These are phyloP conservation scores for Ciconia boyciana DNA, from an alignment of 2,113 vertebrate genomes.

Conservation along the genomic window DNA sequence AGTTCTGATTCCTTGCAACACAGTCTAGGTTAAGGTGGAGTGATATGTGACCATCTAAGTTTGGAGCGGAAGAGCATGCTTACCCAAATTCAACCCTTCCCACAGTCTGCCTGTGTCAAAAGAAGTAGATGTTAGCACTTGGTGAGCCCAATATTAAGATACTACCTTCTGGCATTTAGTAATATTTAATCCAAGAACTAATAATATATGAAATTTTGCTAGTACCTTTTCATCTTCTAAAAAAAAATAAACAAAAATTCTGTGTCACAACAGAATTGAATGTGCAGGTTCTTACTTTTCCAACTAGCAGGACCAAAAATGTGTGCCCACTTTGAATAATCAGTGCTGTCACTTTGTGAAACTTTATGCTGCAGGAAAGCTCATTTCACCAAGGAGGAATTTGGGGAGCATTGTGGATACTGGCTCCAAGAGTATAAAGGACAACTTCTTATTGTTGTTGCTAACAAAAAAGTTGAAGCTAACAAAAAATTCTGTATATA, in stretches of 20 bases:
- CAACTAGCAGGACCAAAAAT: neutral
- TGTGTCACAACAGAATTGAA: neutral
- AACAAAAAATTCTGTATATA: neutral
- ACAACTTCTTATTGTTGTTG: neutral
- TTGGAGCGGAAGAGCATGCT: neutral
- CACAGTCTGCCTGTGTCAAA: neutral
- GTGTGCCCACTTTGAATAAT: neutral
- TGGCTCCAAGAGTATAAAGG: neutral
- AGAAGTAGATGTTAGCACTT: neutral
- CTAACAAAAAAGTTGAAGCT: neutral
- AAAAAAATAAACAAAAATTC: neutral
- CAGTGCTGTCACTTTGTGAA: neutral
- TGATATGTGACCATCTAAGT: neutral
- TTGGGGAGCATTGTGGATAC: neutral
- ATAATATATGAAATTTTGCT: neutral
- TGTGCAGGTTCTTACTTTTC: neutral
- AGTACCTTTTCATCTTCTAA: neutral
- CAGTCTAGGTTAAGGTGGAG: neutral
- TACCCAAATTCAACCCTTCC: neutral
- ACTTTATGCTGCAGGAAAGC: neutral
- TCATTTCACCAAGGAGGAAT: neutral
- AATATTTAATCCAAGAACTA: neutral
- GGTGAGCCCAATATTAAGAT: neutral
- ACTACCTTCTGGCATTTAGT: neutral
- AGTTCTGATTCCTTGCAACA: neutral